Evolutionary conservation across 2,888 invertebrate genomes (phyloP).

Genomic region (Peribatodes rhomboidaria): DNA sequence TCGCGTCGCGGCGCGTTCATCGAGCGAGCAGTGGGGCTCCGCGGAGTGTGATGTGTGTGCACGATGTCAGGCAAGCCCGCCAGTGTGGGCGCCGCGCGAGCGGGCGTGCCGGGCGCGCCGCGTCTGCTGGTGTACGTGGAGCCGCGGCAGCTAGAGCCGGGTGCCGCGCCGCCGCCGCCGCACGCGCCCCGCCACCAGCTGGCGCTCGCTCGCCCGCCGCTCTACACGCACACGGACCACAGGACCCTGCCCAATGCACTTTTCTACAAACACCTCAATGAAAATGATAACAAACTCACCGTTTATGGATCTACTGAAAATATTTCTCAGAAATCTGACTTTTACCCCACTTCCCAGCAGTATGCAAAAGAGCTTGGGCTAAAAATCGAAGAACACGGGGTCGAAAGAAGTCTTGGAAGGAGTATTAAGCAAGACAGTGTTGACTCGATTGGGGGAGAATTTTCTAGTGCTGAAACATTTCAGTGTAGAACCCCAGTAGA

Average conservation of each 20-base stretch:
- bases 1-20: conserved; percentile 72
- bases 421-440: conserved; percentile 65
- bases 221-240: conserved; percentile 59
- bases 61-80: conserved; percentile 93
- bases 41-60: conserved; percentile 90
- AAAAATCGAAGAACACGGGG: conserved; percentile 64
- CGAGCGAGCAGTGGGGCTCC: conserved; percentile 77
- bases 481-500: conserved; percentile 66
- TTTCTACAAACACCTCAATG: conserved; percentile 70
- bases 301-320: conserved; percentile 64
- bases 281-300: conserved; percentile 66
- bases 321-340: conserved; percentile 63
- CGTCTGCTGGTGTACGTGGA: conserved; percentile 86
- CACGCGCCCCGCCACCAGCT: conserved; percentile 68
- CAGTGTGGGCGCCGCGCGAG: conserved; percentile 87
- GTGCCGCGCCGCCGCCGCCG: conserved; percentile 73
- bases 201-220: conserved; percentile 53
- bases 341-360: conserved; percentile 65
- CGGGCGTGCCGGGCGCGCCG: conserved; percentile 81
- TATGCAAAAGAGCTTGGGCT: conserved; percentile 66
- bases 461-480: conserved; percentile 68
- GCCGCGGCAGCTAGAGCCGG: conserved; percentile 84
- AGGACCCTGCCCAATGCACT: conserved; percentile 61
- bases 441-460: conserved; percentile 61
- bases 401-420: conserved; percentile 52